Evolutionary conservation across 2,113 vertebrate species (phyloP), one percentile per base, ranked within the genome.

Genomic region (Progne subis): DNA sequence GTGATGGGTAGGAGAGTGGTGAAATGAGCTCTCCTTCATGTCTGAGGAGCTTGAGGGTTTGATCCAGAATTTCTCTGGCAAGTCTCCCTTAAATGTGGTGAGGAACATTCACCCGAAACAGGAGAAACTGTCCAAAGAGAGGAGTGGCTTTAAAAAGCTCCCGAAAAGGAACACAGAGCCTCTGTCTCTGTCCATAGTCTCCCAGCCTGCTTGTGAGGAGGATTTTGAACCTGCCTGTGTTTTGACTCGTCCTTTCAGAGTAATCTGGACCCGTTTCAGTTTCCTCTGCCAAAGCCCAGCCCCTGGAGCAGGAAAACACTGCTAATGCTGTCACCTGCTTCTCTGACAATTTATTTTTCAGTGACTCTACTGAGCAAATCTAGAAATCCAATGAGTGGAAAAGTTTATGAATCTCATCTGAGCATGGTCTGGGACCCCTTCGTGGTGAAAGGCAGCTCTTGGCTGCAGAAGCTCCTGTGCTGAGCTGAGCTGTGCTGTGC

Each of bases 111-210:
- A 46, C 55, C 18, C 34, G 50, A 9, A 19, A 9, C 0, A 2
- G 57, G 24, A 79, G 15, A 49, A 84, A 43, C 23, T 44, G 18
- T 11, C 25, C 2, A 0, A 57, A 82, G 67, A 46, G 28, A 88
- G 37, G 63, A 7, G 3, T 25, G 50, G 18, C 20, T 76, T 68
- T 24, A 12, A 46, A 93, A 68, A 49, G 1, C 34, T 60, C 29
- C 37, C 23, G 2, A 41, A 47, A 52, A 32, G 43, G 43, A 78
- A 9, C 24, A 55, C 11, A 41, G 5, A 0, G 0, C 0, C 13
- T 31, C 25, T 63, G 44, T 37, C 34, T 79, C 64, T 71, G 56
- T 24, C 41, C 37, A 6, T 87, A 74, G 47, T 34, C 31, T 68
- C 49, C 24, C 28, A 60, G 13, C 17, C 41, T 6, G 0, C 63